Conservation (phyloP, 2,888 invertebrate species). For the Trissonchulus sp. region DNA sequence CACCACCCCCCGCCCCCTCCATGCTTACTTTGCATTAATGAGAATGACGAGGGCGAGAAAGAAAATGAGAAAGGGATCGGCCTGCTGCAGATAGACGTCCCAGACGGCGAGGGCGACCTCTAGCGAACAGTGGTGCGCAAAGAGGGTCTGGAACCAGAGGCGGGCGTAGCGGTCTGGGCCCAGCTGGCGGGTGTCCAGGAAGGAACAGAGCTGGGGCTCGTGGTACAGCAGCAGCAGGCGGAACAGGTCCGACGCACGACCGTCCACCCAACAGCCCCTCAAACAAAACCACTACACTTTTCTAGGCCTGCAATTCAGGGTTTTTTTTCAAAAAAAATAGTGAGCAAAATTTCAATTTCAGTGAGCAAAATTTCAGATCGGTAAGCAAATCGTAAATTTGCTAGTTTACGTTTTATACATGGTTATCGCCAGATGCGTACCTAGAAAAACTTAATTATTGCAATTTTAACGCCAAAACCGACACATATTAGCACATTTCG, state of each 20-base stretch:
- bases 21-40: slow-evolving; percentile 72
- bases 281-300: too few species aligned
- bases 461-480: too few species aligned
- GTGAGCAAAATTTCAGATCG: too few species aligned
- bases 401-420: too few species aligned
- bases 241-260: slow-evolving; percentile 61
- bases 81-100: slow-evolving; percentile 92
- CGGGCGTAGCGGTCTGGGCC: slow-evolving; percentile 82
- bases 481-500: too few species aligned
- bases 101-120: slow-evolving; percentile 85
- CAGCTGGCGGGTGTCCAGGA: slow-evolving; percentile 88
- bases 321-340: too few species aligned
- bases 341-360: too few species aligned
- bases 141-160: slow-evolving; percentile 82
- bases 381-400: too few species aligned
- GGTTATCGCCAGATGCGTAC: too few species aligned
- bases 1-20: too few species aligned
- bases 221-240: slow-evolving; percentile 83
- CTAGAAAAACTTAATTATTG: too few species aligned
- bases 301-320: too few species aligned
- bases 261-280: slow-evolving; percentile 58
- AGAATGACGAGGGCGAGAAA: slow-evolving; percentile 90
- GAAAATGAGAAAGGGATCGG: slow-evolving; percentile 91
- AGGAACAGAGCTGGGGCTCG: slow-evolving; percentile 92
- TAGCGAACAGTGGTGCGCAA: slow-evolving; percentile 76